Base-by-base conservation (phyloP, 2,113 vertebrate genomes). In the Microtus ochrogaster region DNA sequence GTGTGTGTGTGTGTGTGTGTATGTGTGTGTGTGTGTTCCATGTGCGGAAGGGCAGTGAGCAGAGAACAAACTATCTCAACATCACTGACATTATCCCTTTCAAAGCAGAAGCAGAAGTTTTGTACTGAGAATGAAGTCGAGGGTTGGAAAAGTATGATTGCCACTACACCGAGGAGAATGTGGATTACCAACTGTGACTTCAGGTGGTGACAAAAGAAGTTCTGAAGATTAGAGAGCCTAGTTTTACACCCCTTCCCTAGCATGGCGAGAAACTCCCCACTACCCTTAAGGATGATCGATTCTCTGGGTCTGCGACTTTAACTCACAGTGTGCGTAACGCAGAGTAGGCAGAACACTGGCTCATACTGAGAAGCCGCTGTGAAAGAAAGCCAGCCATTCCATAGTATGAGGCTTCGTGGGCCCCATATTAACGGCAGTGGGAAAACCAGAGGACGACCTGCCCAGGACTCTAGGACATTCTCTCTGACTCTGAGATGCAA, bases 31-130 rank as follows among this genome's bases (percentile, higher is more conserved):
- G 28, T 33, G 0, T 74, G 19, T 33, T 36, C 47, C 66, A 3
- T 89, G 4, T 90, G 19, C 19, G 28, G 58, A 14, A 81, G n/a
- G 28, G 73, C 68, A 52, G 14, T 3, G 58, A 96, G 81, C 11
- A 78, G 77, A 68, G 89, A 70, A 63, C 85, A 66, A 28, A 92
- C 76, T 58, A 73, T 33, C 47, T 85, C 14, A 36, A n/a, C 73
- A 41, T 68, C 21, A 58, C 0, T 81, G 68, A 83, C 41, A 28
- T 89, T 85, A 88, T 94, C 89, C 5, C 83, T n/a, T 89, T 36
- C 36, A n/a, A 93, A 90, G 68, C 2, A 94, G 78, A 93, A 86
- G 36, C 11, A 86, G 68, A 91, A 16, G 10, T 82, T 82, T 97
- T 92, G 76, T 66, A 28, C 36, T 41, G 19, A 95, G 26, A 81